Conservation (phyloP, 2,797 vertebrate species). For the Steatocranus sp. region DNA sequence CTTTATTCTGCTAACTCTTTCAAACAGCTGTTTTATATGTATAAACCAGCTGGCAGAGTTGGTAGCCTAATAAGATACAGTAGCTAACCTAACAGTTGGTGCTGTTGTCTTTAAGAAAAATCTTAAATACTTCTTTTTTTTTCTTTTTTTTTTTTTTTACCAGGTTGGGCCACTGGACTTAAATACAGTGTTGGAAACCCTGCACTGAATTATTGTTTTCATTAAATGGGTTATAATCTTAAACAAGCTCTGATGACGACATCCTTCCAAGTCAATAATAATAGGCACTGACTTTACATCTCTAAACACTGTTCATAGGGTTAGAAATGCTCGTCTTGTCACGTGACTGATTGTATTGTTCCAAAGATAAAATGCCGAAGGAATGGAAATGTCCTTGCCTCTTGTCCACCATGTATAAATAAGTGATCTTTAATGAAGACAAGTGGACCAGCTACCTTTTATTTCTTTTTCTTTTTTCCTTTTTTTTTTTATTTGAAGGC, state of each 20-base stretch:
- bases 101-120: not conserved
- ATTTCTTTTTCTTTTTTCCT: not conserved
- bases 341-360: conserved; percentile 4
- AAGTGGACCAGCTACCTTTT: not conserved
- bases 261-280: not conserved
- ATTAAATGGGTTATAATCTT: not conserved
- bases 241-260: not conserved
- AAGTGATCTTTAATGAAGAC: not conserved
- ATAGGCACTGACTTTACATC: not conserved
- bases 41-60: not conserved
- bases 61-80: not conserved
- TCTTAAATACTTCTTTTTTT: not conserved
- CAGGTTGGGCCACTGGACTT: not conserved
- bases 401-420: not conserved
- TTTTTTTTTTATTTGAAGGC: not conserved
- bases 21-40: not conserved
- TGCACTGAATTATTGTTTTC: not conserved
- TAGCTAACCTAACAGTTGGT: not conserved
- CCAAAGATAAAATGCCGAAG: conserved; percentile 23
- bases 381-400: not conserved
- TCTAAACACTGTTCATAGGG: not conserved
- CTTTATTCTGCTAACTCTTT: not conserved
- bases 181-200: not conserved
- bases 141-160: too few relatives aligned
- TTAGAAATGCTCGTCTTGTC: not conserved